Conservation (phyloP, 2,113 vertebrate species). For the Haplochromis burtoni region DNA sequence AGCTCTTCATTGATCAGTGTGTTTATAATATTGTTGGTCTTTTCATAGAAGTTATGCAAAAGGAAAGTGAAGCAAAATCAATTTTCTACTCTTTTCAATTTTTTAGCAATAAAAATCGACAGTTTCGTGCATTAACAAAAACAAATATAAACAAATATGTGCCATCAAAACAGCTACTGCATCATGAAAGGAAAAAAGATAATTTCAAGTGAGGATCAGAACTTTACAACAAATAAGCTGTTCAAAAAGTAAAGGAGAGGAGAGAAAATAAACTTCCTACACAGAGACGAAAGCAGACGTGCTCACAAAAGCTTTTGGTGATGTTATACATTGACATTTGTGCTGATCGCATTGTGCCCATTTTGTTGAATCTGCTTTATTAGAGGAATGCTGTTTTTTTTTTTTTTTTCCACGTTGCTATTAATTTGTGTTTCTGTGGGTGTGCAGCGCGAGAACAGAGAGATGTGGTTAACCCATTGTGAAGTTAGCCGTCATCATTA, state of each 20-base stretch:
- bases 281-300: conserved; percentile 34
- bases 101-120: neutral
- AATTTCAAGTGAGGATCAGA: neutral
- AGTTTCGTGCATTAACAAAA: neutral
- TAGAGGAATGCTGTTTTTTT: conserved; percentile 39
- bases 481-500: conserved; percentile 70
- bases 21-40: neutral
- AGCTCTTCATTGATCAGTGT: neutral
- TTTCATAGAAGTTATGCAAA: neutral
- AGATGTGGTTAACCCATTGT: conserved; percentile 65
- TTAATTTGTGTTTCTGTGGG: conserved; percentile 66
- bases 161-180: neutral
- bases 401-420: conserved; percentile 9
- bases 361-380: conserved; percentile 70
- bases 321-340: conserved; percentile 64
- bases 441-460: conserved; percentile 56
- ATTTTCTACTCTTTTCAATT: neutral
- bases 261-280: conserved; percentile 9
- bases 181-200: neutral
- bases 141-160: neutral
- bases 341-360: conserved; percentile 62
- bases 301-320: conserved; percentile 50
- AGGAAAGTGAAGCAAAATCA: neutral
- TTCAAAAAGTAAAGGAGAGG: conserved; percentile 5
- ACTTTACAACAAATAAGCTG: conserved; percentile 2